Evolutionary conservation across 2,113 vertebrate species (phyloP).

Genomic region (Salvator merianae): DNA sequence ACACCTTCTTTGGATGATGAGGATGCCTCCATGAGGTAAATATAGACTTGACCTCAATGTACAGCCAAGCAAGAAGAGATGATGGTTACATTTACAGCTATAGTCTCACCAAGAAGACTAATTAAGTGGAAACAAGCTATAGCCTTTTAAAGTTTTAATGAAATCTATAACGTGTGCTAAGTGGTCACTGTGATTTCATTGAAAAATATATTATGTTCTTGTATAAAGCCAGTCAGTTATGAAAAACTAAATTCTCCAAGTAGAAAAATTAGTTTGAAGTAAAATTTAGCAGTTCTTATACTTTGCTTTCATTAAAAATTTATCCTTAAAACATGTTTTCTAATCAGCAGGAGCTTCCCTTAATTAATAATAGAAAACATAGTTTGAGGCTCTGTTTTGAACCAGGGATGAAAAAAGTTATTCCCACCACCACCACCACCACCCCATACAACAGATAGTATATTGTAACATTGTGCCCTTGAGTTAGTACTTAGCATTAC

Average conservation of each 20-base stretch:
- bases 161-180: slow-evolving; percentile 12
- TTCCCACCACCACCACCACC: too few species aligned
- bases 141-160: slow-evolving; percentile 17
- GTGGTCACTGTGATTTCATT: slow-evolving; percentile 36
- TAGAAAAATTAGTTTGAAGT: slow-evolving; percentile 29
- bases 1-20: too few species aligned
- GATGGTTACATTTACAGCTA: background rate
- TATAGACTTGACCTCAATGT: too few species aligned
- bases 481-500: background rate
- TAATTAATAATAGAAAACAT: slow-evolving; percentile 28
- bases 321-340: slow-evolving; percentile 35
- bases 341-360: slow-evolving; percentile 35
- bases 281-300: slow-evolving; percentile 9
- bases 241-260: slow-evolving; percentile 35
- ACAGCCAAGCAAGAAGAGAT: too few species aligned
- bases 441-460: background rate
- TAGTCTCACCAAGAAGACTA: slow-evolving; percentile 1
- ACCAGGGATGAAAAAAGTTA: background rate
- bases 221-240: slow-evolving; percentile 10
- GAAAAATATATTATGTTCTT: slow-evolving; percentile 30
- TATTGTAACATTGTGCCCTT: background rate
- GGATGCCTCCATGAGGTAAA: too few species aligned
- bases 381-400: background rate
- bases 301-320: slow-evolving; percentile 47
- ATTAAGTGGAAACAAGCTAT: slow-evolving; percentile 20